A percentile compares a stretch with the other conserved stretches of the same genome.
These are phyloP conservation scores for Elachura formosa DNA, from an alignment of 2,113 vertebrate species.

Conservation along the genomic window DNA sequence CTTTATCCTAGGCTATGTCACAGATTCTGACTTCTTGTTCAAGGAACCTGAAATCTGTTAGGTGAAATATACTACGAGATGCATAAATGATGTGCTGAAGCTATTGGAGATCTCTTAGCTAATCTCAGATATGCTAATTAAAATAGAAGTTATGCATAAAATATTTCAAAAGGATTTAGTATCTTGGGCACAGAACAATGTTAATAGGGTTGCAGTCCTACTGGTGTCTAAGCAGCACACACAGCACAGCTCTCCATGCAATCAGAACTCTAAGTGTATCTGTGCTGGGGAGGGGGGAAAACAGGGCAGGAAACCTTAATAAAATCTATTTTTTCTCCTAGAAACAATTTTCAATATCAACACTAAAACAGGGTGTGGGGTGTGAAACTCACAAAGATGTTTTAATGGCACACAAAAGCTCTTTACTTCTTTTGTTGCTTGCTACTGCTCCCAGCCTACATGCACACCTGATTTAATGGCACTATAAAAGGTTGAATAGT, in stretches of 20 bases:
- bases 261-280: neutral
- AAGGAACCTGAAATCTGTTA: neutral
- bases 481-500: neutral
- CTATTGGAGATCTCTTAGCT: neutral
- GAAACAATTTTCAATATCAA: neutral
- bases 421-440: neutral
- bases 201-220: neutral
- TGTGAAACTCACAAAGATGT: neutral
- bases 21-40: neutral
- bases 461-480: neutral
- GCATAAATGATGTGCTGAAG: neutral
- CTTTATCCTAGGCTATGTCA: neutral
- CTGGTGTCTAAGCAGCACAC: neutral
- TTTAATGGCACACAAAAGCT: neutral
- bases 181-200: neutral
- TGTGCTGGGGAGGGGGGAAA: accelerated
- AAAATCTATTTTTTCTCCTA: neutral
- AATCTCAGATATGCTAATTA: neutral
- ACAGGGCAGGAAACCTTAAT: neutral
- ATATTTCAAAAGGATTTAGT: neutral
- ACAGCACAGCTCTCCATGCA: neutral
- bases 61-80: neutral
- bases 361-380: accelerated
- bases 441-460: neutral
- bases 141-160: neutral